Percentiles rank a stretch among this genome's conserved stretches.
Evolutionary conservation across 2,797 vertebrate species (phyloP).

Genomic region (Setipinna tenuifilis): DNA sequence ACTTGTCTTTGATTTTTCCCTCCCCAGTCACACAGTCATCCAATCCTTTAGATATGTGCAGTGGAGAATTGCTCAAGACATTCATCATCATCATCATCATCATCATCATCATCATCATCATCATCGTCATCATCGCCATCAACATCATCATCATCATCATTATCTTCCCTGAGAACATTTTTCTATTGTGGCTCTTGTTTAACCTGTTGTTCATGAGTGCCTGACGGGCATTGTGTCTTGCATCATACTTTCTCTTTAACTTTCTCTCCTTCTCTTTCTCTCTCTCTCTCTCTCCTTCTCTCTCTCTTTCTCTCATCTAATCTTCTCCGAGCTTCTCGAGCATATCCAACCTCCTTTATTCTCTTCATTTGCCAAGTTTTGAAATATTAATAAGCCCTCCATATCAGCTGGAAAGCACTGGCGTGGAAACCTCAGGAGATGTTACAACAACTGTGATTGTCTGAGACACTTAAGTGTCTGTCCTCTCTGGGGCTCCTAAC

Average conservation of each 20-base stretch:
- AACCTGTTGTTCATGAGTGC: neutral
- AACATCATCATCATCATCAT: neutral
- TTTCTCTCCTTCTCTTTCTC: neutral
- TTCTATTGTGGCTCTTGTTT: neutral
- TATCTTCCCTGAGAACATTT: neutral
- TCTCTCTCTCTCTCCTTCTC: neutral
- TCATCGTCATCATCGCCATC: neutral
- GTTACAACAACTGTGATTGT: conserved; percentile 51
- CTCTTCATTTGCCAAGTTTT: conserved; percentile 57
- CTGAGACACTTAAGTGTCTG: conserved; percentile 42
- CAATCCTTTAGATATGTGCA: neutral
- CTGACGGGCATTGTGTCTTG: neutral
- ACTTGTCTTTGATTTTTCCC: neutral
- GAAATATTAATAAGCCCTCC: conserved; percentile 61
- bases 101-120: neutral
- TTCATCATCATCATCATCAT: neutral
- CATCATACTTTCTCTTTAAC: neutral
- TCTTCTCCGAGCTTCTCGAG: conserved; percentile 23
- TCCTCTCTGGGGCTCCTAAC: conserved; percentile 29
- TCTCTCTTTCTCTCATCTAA: neutral
- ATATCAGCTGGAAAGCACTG: conserved; percentile 53
- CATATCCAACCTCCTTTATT: conserved; percentile 51
- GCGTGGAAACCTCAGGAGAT: conserved; percentile 50
- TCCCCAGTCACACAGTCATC: neutral
- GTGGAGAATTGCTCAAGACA: neutral